Conservation (phyloP, 2,888 invertebrate genomes). For the Cosmia trapezina region DNA sequence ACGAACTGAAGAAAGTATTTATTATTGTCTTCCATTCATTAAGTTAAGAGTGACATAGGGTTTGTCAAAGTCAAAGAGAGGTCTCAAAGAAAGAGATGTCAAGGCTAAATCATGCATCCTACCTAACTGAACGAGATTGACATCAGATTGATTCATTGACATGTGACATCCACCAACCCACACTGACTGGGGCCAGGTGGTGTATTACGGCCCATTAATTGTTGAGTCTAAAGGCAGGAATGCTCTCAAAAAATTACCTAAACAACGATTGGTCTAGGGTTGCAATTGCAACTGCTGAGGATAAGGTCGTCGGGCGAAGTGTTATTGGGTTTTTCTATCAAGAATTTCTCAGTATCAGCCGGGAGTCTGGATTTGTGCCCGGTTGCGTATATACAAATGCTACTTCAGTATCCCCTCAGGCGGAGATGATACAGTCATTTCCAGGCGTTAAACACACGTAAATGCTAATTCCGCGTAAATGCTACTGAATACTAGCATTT, state of each 20-base stretch:
- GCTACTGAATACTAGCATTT: too few species aligned
- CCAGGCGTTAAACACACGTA: too few species aligned
- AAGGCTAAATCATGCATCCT: neutral
- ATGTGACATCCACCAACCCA: too few species aligned
- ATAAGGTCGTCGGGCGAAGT: neutral
- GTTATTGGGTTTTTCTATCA: neutral
- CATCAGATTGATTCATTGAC: too few species aligned
- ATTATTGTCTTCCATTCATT: neutral
- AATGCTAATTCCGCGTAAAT: too few species aligned
- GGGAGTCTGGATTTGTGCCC: neutral
- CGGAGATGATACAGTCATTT: too few species aligned
- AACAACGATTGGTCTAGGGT: neutral
- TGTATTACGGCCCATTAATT: neutral
- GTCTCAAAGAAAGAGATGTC: neutral
- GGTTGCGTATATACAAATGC: too few species aligned
- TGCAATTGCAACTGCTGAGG: neutral
- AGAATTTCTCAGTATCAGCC: neutral
- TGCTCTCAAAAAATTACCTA: neutral
- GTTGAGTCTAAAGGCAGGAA: neutral
- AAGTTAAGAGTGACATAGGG: neutral
- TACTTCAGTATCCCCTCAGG: too few species aligned
- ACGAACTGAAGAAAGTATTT: neutral
- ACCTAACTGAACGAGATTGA: neutral
- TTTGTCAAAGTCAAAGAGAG: neutral
- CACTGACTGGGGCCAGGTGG: too few species aligned